Percentiles rank a stretch among this genome's conserved stretches.
These are phyloP conservation scores for Stomatorhinus ivindoensis DNA, from an alignment of 2,113 vertebrate genomes.

Conservation along the genomic window DNA sequence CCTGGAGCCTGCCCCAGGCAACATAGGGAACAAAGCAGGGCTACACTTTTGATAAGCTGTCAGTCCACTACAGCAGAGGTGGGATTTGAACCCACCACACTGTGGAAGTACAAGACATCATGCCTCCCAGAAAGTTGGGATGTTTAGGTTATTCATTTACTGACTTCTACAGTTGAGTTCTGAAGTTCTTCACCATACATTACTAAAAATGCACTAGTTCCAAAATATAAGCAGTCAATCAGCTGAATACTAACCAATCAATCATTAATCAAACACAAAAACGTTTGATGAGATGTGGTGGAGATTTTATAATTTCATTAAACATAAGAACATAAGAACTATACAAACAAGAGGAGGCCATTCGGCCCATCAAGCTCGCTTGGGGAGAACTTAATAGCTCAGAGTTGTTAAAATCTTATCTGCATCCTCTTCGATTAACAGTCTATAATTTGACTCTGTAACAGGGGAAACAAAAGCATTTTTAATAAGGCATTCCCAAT, in stretches of 20 bases:
- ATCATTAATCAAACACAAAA: not conserved
- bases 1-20: not conserved
- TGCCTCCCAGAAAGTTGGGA: not conserved
- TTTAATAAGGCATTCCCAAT: not conserved
- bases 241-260: not conserved
- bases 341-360: too few relatives aligned
- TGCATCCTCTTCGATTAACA: not conserved
- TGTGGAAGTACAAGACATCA: not conserved
- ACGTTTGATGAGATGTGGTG: not conserved
- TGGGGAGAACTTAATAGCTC: too few relatives aligned
- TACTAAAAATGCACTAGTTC: not conserved
- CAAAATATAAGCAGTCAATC: not conserved
- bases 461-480: not conserved
- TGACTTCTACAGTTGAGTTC: not conserved
- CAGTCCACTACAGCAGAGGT: not conserved
- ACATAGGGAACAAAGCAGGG: not conserved
- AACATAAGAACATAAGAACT: too few relatives aligned
- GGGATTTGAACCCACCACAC: not conserved
- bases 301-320: not conserved
- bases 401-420: too few relatives aligned
- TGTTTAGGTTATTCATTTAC: not conserved
- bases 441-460: not conserved
- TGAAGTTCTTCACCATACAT: not conserved
- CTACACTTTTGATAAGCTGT: not conserved
- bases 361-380: too few relatives aligned